Percentiles rank a stretch among this genome's conserved stretches.
Conservation (phyloP, 2,113 vertebrate genomes). For the Ahaetulla prasina region DNA sequence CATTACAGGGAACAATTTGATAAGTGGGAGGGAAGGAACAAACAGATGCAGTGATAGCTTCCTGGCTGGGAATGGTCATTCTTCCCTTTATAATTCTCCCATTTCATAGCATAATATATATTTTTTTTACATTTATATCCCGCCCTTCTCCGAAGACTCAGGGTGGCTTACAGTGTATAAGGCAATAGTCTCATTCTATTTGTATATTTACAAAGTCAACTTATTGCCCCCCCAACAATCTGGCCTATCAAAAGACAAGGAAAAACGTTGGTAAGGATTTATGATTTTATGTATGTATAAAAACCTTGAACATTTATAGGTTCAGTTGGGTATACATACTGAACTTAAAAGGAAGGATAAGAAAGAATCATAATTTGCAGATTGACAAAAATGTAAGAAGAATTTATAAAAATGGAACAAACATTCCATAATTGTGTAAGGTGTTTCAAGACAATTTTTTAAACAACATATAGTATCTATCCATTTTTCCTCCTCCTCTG, state of each 20-base stretch:
- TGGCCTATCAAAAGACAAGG: not conserved
- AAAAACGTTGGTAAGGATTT: not conserved
- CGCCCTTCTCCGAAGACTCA: no score
- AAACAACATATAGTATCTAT: not conserved
- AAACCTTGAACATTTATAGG: not conserved
- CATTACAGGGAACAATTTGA: slow-evolving; percentile 26
- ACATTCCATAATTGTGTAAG: accelerated
- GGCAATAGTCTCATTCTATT: no score
- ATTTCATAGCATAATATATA: slow-evolving; percentile 11
- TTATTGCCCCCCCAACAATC: no score
- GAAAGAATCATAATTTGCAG: not conserved
- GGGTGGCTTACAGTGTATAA: no score
- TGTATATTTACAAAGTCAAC: no score
- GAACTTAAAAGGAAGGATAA: not conserved
- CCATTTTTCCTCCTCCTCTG: not conserved
- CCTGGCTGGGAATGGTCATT: slow-evolving; percentile 6
- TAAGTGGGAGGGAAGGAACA: slow-evolving; percentile 31
- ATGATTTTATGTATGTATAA: not conserved
- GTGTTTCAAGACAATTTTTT: not conserved
- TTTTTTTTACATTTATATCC: no score
- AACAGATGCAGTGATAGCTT: slow-evolving; percentile 9
- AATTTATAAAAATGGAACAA: not conserved
- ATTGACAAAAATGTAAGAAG: slow-evolving; percentile 4
- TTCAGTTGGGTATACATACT: not conserved
- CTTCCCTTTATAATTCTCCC: not conserved